Base-by-base conservation (phyloP, 2,113 vertebrate genomes). In the Serilophus lunatus region DNA sequence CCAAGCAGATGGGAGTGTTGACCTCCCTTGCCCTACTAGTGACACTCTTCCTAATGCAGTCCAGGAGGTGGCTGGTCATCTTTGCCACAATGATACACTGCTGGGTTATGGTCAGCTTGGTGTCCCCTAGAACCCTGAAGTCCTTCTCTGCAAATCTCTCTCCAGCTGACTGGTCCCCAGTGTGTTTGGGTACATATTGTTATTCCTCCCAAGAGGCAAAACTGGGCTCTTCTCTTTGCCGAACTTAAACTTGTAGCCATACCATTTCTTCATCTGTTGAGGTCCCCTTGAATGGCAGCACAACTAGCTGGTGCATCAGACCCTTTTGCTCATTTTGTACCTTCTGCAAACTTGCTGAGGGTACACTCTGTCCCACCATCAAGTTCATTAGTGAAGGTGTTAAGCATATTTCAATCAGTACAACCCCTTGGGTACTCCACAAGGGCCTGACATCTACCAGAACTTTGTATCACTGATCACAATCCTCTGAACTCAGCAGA, bases 391-490 rank as follows among this genome's bases (percentile, higher is more conserved):
- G 44, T 25, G 15, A 69, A 69, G 15, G 15, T 60, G 4, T 59
- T 72, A n/a, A 83, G n/a, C 9, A 40, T 20, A 24, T 8, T 72
- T 49, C 19, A 68, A 11, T 15, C 51, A 47, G 13, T 23, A 59
- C 28, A 19, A 53, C 7, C 51, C 5, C 45, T 35, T 20, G 18
- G 7, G 13, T 59, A 20, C 12, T 68, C 28, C 50, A 45, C 16
- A 8, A 54, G 18, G 44, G 22, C 22, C 51, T 49, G n/a, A 23
- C 29, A 42, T 86, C 71, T 40, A 31, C 5, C 28, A 54, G 35
- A 50, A 40, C 61, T 54, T 69, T 2, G 0, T 40, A 40, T 15
- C 45, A n/a, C 26, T 1, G 1, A 18, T 45, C 29, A 22, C 9
- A 54, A 17, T 31, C 12, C 61, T 64, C 50, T 76, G 33, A 70